Conservation (phyloP, 2,888 invertebrate species). For the Pristionchus mayeri region DNA sequence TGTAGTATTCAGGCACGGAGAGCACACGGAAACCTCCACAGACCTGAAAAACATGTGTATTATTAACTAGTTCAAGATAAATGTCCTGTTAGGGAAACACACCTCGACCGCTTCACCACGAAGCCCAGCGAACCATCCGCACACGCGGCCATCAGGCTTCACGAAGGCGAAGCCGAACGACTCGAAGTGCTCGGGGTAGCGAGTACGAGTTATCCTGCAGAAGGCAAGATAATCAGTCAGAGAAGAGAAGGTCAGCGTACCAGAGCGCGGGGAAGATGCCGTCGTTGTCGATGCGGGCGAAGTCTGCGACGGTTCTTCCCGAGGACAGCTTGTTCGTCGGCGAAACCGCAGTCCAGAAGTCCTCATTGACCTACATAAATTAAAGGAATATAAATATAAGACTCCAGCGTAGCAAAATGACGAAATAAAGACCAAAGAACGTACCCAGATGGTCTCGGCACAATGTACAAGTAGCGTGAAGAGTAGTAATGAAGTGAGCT, state of each 20-base stretch:
- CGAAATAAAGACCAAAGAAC: conserved; percentile 13
- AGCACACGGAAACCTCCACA: conserved; percentile 48
- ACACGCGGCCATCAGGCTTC: neutral
- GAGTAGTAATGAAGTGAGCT: conserved; percentile 35
- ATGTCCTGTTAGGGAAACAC: neutral
- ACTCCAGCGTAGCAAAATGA: neutral
- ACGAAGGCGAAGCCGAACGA: conserved; percentile 43
- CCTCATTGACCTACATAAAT: conserved; percentile 26
- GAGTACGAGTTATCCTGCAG: conserved; percentile 26
- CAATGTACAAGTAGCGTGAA: neutral
- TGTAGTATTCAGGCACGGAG: conserved; percentile 26
- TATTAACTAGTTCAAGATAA: neutral
- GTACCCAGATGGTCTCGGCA: neutral
- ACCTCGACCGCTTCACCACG: conserved; percentile 26
- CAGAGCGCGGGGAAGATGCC: conserved; percentile 21
- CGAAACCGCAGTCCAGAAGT: conserved; percentile 35
- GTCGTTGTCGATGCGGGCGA: conserved; percentile 19
- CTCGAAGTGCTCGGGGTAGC: conserved; percentile 36
- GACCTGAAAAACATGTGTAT: neutral
- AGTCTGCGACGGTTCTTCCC: conserved; percentile 6
- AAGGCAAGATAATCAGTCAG: neutral
- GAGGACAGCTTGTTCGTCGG: neutral
- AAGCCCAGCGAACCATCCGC: conserved; percentile 30
- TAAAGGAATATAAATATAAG: neutral
- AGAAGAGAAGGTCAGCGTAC: neutral